A percentile compares a stretch with the other conserved stretches of the same genome.
phyloP scores from a whole-genome alignment of 2,113 vertebrate species.

The Anthoscopus minutus region DNA sequence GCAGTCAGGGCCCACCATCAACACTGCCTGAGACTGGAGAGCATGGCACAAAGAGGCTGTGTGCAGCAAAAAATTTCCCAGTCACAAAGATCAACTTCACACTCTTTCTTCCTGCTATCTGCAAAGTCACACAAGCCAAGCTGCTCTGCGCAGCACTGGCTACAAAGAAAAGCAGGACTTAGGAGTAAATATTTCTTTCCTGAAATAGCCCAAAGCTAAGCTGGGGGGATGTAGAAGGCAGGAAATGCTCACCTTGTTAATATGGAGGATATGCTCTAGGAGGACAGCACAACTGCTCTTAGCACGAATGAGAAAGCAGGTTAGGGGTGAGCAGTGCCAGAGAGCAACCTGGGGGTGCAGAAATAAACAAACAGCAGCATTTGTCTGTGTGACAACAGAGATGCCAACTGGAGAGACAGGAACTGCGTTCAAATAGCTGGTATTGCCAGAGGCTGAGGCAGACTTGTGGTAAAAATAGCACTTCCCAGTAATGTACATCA shows the following conservation, averaged over 20 bases:
- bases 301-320: background rate
- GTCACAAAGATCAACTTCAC: background rate
- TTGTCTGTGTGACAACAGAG: background rate
- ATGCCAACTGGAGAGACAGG: background rate
- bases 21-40: background rate
- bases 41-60: background rate
- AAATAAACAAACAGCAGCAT: background rate
- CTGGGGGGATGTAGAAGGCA: background rate
- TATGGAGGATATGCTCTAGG: rapidly evolving
- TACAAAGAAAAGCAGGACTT: background rate
- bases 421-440: background rate
- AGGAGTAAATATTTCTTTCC: background rate
- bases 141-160: background rate
- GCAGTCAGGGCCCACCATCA: background rate
- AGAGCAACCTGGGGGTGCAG: background rate
- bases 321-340: background rate
- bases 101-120: background rate
- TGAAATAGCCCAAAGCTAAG: background rate
- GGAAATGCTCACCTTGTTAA: background rate
- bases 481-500: conserved; percentile 11
- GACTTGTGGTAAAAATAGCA: conserved; percentile 21
- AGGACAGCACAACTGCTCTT: background rate
- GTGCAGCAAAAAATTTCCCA: background rate
- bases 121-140: background rate
- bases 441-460: conserved; percentile 45